Conservation (phyloP, 2,113 vertebrate species). For the Phaetusa simplex region DNA sequence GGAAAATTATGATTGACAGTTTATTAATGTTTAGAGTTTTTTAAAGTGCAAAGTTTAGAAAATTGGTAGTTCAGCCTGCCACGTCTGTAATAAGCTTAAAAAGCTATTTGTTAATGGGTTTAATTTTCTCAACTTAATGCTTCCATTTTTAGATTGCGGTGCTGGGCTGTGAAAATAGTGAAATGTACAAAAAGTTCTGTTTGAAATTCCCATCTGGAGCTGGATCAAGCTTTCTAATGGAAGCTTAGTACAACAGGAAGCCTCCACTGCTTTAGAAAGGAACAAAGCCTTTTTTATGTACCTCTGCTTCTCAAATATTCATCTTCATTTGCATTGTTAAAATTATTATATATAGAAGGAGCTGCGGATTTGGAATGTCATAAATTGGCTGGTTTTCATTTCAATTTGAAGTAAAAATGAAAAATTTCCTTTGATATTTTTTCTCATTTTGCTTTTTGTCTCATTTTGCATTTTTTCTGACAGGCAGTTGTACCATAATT, state of each 20-base stretch:
- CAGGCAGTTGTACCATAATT: neutral
- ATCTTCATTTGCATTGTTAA: neutral
- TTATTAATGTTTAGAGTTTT: neutral
- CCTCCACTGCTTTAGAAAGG: neutral
- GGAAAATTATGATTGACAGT: neutral
- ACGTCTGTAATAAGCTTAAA: neutral
- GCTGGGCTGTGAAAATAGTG: neutral
- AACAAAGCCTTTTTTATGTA: neutral
- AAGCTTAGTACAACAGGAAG: neutral
- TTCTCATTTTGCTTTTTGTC: neutral
- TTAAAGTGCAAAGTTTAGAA: neutral
- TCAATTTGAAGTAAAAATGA: neutral
- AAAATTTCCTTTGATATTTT: neutral
- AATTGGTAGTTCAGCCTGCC: neutral
- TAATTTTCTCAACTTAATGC: neutral
- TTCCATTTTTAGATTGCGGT: neutral
- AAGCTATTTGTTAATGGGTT: neutral
- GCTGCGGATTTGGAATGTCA: neutral
- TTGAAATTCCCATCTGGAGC: neutral
- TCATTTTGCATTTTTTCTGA: neutral
- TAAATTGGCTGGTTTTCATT: neutral
- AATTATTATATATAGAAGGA: neutral
- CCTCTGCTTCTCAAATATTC: neutral
- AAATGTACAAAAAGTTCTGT: neutral
- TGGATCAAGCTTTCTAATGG: neutral